Evolutionary conservation across 2,113 vertebrate species (phyloP), one percentile per base, ranked within the genome.

Genomic region (Galbula dea): DNA sequence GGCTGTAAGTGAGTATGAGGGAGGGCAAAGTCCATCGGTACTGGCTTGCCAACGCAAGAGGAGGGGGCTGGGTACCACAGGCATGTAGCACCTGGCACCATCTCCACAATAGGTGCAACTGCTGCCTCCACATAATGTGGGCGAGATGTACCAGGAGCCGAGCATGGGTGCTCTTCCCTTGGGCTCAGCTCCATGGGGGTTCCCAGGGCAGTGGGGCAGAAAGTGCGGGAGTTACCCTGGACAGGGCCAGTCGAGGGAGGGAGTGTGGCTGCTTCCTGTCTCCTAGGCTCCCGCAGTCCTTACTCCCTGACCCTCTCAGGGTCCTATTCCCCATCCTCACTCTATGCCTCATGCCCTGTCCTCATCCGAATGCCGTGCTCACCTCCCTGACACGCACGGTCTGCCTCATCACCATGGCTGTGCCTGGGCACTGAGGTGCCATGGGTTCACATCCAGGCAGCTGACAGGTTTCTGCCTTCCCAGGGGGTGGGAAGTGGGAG

Each of bases 371-470:
- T 1, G 1, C 87, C 1, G 5, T 55, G 73, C 88, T 90, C 90
- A 81, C 88, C 74, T 79, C 79, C 61, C 85, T 63, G 30, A 0
- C 69, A 83, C 6, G 0, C 94, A 84, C 90, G 75, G 48, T 96
- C 92, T 95, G 80, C 88, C 81, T 86, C 94, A 95, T 95, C 62
- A 13, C 92, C 86, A 93, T 90, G 79, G 94, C 66, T 91, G 36
- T 94, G 90, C 93, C 76, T 90, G 96, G 92, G 84, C 96, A 92
- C 95, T 34, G 88, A 90, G 83, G 83, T 90, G 94, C 80, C 73
- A 17, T 69, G 88, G 89, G 75, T 62, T 93, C 34, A 62, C 72
- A 77, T 61, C 62, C 89, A 76, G 76, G 45, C 86, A 76, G 58
- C 54, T 3, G 11, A 63, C 79, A 93, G 67, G n/a, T 92, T 86